Evolutionary conservation across 2,113 vertebrate genomes (phyloP).

Genomic region (Aphyosemion australe): DNA sequence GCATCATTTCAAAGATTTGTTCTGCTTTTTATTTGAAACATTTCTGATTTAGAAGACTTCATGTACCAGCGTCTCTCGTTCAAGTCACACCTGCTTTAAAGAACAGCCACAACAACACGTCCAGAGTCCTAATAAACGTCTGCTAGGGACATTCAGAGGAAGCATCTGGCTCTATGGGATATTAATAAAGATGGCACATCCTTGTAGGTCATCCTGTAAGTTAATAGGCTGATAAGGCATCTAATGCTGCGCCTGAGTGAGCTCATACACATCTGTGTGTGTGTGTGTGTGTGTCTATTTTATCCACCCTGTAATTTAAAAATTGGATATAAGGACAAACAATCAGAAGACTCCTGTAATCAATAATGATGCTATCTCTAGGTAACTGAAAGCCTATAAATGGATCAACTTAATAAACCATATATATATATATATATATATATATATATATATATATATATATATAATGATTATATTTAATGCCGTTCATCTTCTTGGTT

Average conservation of each 20-base stretch:
- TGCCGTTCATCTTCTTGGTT: no score
- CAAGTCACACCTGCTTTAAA: neutral
- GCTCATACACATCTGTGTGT: slow-evolving; percentile 12
- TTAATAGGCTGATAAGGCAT: slow-evolving; percentile 54
- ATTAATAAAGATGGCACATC: slow-evolving; percentile 40
- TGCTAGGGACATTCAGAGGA: slow-evolving; percentile 2
- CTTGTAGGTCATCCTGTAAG: slow-evolving; percentile 48
- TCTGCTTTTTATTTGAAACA: slow-evolving; percentile 25
- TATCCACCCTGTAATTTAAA: neutral
- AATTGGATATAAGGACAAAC: no score
- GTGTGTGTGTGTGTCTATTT: neutral
- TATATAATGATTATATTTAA: no score
- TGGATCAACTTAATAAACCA: no score
- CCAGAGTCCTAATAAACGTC: neutral
- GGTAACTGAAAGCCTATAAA: no score
- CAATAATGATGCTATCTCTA: no score
- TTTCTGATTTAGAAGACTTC: slow-evolving; percentile 4
- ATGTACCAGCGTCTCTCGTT: slow-evolving; percentile 6
- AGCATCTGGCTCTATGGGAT: slow-evolving; percentile 18
- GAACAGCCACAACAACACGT: neutral
- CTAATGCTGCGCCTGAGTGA: slow-evolving; percentile 13
- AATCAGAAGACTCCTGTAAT: no score
- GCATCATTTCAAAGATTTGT: slow-evolving; percentile 41
- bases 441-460: no score
- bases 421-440: no score